These are phyloP conservation scores for Hydra vulgaris DNA, from an alignment of 30 jellyfish, hydroid and myxozoan species.

Conservation along the genomic window DNA sequence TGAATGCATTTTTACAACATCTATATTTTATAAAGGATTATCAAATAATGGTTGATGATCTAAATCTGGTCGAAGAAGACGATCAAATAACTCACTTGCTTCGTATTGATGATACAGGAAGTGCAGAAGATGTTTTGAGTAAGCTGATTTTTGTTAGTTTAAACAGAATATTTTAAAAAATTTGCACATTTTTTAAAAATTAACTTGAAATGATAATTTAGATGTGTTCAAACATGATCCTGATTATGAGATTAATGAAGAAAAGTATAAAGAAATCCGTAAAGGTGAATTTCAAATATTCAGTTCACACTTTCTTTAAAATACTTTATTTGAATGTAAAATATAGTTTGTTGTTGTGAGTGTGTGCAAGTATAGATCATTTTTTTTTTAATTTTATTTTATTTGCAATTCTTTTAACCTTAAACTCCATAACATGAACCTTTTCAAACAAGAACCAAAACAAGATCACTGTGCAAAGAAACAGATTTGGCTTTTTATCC, in stretches of 20 bases:
- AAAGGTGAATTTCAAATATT: constrained; percentile 34
- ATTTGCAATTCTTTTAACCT: too few species aligned
- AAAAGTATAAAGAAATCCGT: constrained; percentile 75
- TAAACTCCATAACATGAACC: too few species aligned
- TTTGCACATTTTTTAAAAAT: neutral
- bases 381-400: neutral
- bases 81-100: constrained; percentile 95
- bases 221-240: constrained; percentile 95
- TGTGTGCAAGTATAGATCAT: neutral
- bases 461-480: too few species aligned
- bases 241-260: constrained; percentile 79
- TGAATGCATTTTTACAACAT: too few species aligned
- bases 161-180: neutral
- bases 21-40: constrained; percentile 53
- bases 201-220: constrained; percentile 4
- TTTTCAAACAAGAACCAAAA: too few species aligned
- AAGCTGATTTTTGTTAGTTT: constrained; percentile 4
- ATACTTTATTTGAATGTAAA: neutral
- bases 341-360: too few species aligned
- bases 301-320: neutral
- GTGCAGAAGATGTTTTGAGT: constrained; percentile 83
- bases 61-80: constrained; percentile 95
- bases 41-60: constrained; percentile 54
- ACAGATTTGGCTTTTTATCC: too few species aligned
- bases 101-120: constrained; percentile 85